These are phyloP conservation scores for Scaptomyza tumidula DNA, from an alignment of 2,888 invertebrate species.

Conservation along the genomic window DNA sequence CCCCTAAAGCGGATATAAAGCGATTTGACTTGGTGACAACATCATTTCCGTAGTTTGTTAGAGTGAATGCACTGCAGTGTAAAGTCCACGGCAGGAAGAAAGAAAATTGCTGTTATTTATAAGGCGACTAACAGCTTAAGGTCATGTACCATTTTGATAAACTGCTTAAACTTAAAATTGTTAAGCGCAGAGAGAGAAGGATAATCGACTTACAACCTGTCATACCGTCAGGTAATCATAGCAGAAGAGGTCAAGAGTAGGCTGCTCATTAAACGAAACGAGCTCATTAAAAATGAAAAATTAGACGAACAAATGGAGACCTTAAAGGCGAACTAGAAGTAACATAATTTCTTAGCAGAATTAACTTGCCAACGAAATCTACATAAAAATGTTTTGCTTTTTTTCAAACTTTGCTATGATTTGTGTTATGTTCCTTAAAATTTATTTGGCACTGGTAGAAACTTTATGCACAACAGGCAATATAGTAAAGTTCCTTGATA, in stretches of 20 bases:
- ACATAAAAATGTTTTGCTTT: constrained; percentile 8
- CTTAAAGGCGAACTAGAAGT: neutral
- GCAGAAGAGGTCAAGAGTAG: neutral
- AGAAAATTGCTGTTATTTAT: constrained; percentile 53
- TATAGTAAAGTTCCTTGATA: constrained; percentile 17
- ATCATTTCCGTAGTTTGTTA: constrained; percentile 57
- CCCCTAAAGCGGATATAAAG: constrained; percentile 57
- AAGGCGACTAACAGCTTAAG: constrained; percentile 28
- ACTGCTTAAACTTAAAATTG: constrained; percentile 19
- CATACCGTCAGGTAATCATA: constrained; percentile 4
- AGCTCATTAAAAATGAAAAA: constrained; percentile 50
- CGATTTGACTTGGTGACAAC: constrained; percentile 70
- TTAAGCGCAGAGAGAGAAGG: neutral
- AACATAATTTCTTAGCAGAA: neutral
- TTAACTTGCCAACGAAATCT: constrained; percentile 5
- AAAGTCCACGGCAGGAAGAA: constrained; percentile 15
- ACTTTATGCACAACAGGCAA: constrained; percentile 28
- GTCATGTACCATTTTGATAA: constrained; percentile 30
- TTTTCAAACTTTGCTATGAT: constrained; percentile 32
- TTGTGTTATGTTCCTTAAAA: constrained; percentile 29
- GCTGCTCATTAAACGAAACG: neutral
- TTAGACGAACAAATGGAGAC: constrained; percentile 19
- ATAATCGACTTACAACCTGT: constrained; percentile 11
- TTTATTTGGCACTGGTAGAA: constrained; percentile 17
- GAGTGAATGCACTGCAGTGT: constrained; percentile 13